A percentile compares a stretch with the other conserved stretches of the same genome.
Conservation (phyloP, 2,888 invertebrate genomes). For the Platycheirus rosarum region DNA sequence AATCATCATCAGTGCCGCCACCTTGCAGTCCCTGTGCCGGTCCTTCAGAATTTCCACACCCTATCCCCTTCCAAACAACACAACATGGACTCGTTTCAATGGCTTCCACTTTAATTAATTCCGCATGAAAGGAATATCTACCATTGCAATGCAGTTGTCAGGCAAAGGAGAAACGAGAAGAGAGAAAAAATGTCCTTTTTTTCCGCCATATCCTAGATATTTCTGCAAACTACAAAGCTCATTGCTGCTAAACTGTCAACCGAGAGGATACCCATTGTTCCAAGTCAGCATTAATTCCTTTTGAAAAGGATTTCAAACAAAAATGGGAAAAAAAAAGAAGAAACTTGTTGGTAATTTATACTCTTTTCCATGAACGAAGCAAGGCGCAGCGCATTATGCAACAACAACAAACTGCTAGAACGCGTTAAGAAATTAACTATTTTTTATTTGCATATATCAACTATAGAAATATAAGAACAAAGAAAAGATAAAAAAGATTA, state of each 20-base stretch:
- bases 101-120: conserved; percentile 72
- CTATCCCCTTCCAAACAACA: neutral
- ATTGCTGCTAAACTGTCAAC: conserved; percentile 49
- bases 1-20: neutral
- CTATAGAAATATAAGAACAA: neutral
- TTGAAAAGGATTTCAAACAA: conserved; percentile 34
- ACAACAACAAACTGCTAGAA: conserved; percentile 5
- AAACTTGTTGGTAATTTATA: conserved; percentile 56
- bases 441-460: neutral
- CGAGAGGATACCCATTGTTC: conserved; percentile 48
- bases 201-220: conserved; percentile 5
- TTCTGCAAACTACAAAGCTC: conserved; percentile 18
- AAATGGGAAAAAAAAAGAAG: conserved; percentile 15
- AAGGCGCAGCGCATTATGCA: conserved; percentile 5
- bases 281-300: conserved; percentile 33
- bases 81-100: conserved; percentile 36
- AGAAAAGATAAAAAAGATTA: conserved; percentile 2
- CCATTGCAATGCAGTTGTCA: conserved; percentile 46
- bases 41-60: conserved; percentile 15
- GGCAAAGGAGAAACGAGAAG: conserved; percentile 42
- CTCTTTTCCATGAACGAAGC: neutral
- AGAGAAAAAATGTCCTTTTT: conserved; percentile 9
- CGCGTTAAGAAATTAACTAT: neutral
- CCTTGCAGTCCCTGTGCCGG: neutral
- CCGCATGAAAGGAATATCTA: conserved; percentile 42